Evolutionary conservation across 2,797 vertebrate genomes (phyloP).

Genomic region (Falco cherrug): DNA sequence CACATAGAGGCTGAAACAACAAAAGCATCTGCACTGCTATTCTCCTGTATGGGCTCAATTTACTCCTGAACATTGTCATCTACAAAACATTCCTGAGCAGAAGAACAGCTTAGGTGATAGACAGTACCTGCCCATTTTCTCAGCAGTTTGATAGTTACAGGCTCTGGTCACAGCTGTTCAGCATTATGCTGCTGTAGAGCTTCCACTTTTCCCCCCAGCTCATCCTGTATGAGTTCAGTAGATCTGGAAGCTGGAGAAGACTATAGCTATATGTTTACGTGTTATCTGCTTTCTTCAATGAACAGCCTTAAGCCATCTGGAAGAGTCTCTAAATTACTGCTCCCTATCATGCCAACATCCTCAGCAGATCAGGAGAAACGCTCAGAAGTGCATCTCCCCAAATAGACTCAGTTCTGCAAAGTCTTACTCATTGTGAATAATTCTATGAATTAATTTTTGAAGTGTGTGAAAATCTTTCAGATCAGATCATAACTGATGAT

Average conservation of each 20-base stretch:
- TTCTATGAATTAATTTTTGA: neutral
- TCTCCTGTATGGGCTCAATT: neutral
- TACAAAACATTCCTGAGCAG: conserved; percentile 5
- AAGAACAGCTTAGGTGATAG: neutral
- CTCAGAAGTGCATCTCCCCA: neutral
- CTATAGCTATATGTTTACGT: neutral
- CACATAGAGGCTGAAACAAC: neutral
- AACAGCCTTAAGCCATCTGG: conserved; percentile 18
- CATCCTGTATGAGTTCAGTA: neutral
- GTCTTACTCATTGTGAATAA: neutral
- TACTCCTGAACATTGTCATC: neutral
- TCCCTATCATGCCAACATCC: neutral
- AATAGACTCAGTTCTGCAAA: neutral
- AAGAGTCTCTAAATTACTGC: neutral
- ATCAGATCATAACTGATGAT: neutral
- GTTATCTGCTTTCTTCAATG: neutral
- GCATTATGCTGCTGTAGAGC: neutral
- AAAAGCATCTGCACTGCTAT: neutral
- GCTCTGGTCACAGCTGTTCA: conserved; percentile 5
- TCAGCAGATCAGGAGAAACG: neutral
- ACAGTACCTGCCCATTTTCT: neutral
- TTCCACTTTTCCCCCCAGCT: neutral
- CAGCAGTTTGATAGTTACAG: neutral
- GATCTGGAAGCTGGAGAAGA: neutral
- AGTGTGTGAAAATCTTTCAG: neutral